Conservation (phyloP, 2,113 vertebrate species). For the Arizona elegans region DNA sequence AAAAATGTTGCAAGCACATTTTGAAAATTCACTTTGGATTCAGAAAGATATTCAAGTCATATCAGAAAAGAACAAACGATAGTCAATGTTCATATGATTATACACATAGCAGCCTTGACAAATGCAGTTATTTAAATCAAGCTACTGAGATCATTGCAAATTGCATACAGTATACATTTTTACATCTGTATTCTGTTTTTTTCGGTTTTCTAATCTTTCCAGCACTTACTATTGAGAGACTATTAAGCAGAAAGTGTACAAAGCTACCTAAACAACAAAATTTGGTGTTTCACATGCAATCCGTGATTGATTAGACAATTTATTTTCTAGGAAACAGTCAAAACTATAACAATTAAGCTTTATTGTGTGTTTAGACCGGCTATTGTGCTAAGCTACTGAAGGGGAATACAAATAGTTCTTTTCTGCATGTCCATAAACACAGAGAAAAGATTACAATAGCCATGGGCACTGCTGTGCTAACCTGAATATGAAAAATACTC, state of each 20-base stretch:
- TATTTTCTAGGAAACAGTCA: not conserved
- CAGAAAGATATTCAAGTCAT: not conserved
- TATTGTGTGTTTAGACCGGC: constrained; percentile 1
- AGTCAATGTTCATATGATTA: not conserved
- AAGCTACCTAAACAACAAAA: not conserved
- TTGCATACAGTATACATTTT: not conserved
- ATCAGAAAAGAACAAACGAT: not conserved
- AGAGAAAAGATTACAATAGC: not conserved
- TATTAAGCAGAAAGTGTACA: not conserved
- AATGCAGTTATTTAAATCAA: not conserved
- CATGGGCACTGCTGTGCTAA: constrained; percentile 7
- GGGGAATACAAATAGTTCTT: not conserved
- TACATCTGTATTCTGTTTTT: not conserved
- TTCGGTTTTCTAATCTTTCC: not conserved
- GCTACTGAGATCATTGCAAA: not conserved
- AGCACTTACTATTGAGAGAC: not conserved
- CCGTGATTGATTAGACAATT: not conserved
- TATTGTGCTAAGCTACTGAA: not conserved
- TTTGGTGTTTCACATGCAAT: not conserved
- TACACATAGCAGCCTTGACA: not conserved
- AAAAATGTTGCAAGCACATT: constrained; percentile 16
- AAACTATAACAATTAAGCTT: not conserved
- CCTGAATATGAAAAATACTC: constrained; percentile 21
- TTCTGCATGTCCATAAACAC: not conserved
- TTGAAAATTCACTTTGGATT: constrained; percentile 13